These are phyloP conservation scores for Solea solea DNA, from an alignment of 2,113 vertebrate species.

Conservation along the genomic window DNA sequence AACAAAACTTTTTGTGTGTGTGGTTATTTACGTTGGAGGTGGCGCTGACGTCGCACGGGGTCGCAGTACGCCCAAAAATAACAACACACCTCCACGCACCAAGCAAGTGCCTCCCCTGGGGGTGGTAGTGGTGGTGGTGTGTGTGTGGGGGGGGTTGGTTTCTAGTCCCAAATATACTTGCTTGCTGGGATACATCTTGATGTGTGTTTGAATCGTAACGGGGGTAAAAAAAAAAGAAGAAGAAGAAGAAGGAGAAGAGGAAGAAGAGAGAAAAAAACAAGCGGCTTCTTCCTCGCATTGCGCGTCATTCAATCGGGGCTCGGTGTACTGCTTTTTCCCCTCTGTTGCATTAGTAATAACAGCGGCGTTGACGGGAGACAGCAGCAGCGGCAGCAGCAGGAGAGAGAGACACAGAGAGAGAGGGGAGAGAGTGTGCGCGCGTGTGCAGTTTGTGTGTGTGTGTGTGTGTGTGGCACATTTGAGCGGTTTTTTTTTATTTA, in stretches of 20 bases:
- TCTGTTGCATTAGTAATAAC: slow-evolving; percentile 86
- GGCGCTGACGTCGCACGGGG: slow-evolving; percentile 88
- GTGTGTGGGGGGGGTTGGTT: slow-evolving; percentile 40
- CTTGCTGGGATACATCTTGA: slow-evolving; percentile 76
- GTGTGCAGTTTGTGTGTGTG: slow-evolving; percentile 25
- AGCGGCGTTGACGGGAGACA: slow-evolving; percentile 82
- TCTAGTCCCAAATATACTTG: slow-evolving; percentile 82
- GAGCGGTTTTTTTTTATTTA: slow-evolving; percentile 74
- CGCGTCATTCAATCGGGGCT: slow-evolving; percentile 83
- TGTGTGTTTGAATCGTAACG: slow-evolving; percentile 81
- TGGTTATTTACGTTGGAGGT: slow-evolving; percentile 88
- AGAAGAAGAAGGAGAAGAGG: not conserved
- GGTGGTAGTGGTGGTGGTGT: slow-evolving; percentile 7
- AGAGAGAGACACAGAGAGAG: slow-evolving; percentile 79
- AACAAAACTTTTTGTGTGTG: slow-evolving; percentile 64
- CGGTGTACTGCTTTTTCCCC: slow-evolving; percentile 75
- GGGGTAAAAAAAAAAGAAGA: slow-evolving; percentile 3
- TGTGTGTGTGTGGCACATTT: slow-evolving; percentile 81
- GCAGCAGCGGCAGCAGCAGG: slow-evolving; percentile 77
- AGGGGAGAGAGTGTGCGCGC: slow-evolving; percentile 14
- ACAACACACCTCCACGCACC: slow-evolving; percentile 74
- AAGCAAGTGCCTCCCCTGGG: slow-evolving; percentile 76
- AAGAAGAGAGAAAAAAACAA: slow-evolving; percentile 70
- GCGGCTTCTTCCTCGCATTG: slow-evolving; percentile 81
- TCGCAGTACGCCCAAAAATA: slow-evolving; percentile 82